Base-by-base conservation (phyloP, 2,888 invertebrate genomes). In the Mythimna loreyi region DNA sequence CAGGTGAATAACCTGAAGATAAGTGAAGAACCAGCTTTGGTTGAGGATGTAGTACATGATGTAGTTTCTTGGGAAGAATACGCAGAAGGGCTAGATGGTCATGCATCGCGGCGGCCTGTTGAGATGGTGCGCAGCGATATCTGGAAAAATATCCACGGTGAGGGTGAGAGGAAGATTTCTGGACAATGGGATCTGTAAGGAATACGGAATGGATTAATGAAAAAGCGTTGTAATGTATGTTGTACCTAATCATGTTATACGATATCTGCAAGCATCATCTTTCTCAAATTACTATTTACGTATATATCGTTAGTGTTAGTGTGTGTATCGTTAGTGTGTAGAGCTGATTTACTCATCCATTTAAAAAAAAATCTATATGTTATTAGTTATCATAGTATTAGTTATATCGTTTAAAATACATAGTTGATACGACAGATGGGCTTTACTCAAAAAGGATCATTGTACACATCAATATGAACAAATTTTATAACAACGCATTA, bases 61-160 rank as follows among this genome's bases (percentile, higher is more conserved):
- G 72, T 82, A 4, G 71, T 84, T 7, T 82, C 86, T 3, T 91
- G 87, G 88, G 89, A 90, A 43, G 90, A 90, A 55, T 85, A 85
- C 23, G 78, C 80, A 4, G 72, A 78, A n/a, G 52, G 0, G n/a
- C 19, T 52, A 25, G 72, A 75, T 8, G 72, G 58, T 6, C 9
- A 50, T 33, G 75, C 74, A n/a, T 23, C 36, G 16, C 11, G 30
- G 16, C 5, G 56, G 0, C 25, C 56, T n/a, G 8, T 7, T 13
- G 66, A 74, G n/a, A 67, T 62, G 11, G 64, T 74, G 7, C 58
- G 60, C 45, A 72, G 78, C 50, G 75, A 61, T 3, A 87, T 88
- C 64, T 89, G 86, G 85, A 86, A 82, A 57, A 80, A 87, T 9
- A 80, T 86, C 40, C 86, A 87, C 55, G 83, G 85, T 36, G 86